Evolutionary conservation across 2,113 vertebrate species (phyloP).

Genomic region (Seriola aureovittata): DNA sequence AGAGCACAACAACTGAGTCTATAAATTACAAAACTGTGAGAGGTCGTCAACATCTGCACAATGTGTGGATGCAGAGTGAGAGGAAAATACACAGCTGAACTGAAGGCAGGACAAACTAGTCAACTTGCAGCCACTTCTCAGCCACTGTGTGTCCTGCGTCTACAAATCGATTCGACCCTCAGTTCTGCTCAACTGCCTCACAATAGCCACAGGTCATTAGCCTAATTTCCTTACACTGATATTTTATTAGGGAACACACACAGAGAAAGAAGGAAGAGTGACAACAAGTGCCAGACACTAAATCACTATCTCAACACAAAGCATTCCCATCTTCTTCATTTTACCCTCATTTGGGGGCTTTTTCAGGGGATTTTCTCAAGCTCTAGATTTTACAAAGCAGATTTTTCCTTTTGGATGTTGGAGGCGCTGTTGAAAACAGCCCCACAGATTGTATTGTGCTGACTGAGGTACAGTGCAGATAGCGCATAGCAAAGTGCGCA

Average conservation of each 20-base stretch:
- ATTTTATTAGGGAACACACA: slow-evolving; percentile 64
- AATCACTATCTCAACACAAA: slow-evolving; percentile 75
- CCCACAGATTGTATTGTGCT: slow-evolving; percentile 66
- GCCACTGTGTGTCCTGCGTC: slow-evolving; percentile 8
- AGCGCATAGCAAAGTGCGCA: slow-evolving; percentile 67
- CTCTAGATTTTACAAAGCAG: slow-evolving; percentile 64
- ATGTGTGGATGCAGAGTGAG: slow-evolving; percentile 5
- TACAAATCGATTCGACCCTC: slow-evolving; percentile 38
- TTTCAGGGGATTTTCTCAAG: slow-evolving; percentile 71
- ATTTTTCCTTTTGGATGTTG: slow-evolving; percentile 52
- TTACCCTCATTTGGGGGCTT: slow-evolving; percentile 48
- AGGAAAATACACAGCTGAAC: slow-evolving; percentile 32
- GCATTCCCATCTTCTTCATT: slow-evolving; percentile 69
- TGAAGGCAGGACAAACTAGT: slow-evolving; percentile 1
- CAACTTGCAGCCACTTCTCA: slow-evolving; percentile 14
- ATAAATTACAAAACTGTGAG: slow-evolving; percentile 2
- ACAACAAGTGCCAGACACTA: slow-evolving; percentile 53
- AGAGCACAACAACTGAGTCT: slow-evolving; percentile 19
- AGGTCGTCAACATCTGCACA: slow-evolving; percentile 25
- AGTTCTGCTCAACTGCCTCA: slow-evolving; percentile 41
- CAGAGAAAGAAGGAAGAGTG: slow-evolving; percentile 15
- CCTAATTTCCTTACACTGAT: slow-evolving; percentile 67
- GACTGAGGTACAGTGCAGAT: slow-evolving; percentile 75
- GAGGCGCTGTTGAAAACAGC: slow-evolving; percentile 65
- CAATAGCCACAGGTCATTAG: slow-evolving; percentile 58